These are phyloP conservation scores for Anoplophora glabripennis DNA, from an alignment of 1,140 invertebrate species.

Conservation along the genomic window DNA sequence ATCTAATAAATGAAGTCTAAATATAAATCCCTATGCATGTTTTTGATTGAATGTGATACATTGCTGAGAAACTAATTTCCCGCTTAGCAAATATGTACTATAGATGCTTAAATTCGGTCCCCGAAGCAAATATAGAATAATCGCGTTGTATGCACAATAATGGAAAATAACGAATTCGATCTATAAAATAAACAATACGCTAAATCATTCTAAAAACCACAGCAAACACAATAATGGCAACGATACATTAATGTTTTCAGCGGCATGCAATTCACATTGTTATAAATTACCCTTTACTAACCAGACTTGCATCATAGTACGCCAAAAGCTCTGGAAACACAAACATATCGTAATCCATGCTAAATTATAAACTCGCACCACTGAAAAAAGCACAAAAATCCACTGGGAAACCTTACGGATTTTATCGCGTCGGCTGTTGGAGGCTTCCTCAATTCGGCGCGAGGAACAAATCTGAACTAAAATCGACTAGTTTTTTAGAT, in stretches of 20 bases:
- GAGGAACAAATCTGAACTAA: conserved; percentile 19
- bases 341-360: conserved; percentile 48
- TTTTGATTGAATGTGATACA: too few species aligned
- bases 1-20: too few species aligned
- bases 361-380: conserved; percentile 6
- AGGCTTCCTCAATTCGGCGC: not conserved
- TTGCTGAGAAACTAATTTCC: too few species aligned
- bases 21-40: too few species aligned
- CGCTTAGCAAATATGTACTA: not conserved
- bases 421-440: too few species aligned
- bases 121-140: not conserved
- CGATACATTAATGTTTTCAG: conserved; percentile 15
- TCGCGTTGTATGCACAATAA: not conserved
- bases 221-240: conserved; percentile 7
- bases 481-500: conserved; percentile 33
- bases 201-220: conserved; percentile 24
- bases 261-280: conserved; percentile 14
- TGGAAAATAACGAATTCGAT: not conserved
- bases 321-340: conserved; percentile 45
- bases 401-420: too few species aligned
- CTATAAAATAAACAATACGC: conserved; percentile 18
- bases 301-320: conserved; percentile 44
- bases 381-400: conserved; percentile 2
- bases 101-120: not conserved
- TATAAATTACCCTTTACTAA: conserved; percentile 31